Percentiles rank a stretch among this genome's conserved stretches.
Conservation (phyloP, 2,888 invertebrate species). For the Nematopogon swammerdamellus region DNA sequence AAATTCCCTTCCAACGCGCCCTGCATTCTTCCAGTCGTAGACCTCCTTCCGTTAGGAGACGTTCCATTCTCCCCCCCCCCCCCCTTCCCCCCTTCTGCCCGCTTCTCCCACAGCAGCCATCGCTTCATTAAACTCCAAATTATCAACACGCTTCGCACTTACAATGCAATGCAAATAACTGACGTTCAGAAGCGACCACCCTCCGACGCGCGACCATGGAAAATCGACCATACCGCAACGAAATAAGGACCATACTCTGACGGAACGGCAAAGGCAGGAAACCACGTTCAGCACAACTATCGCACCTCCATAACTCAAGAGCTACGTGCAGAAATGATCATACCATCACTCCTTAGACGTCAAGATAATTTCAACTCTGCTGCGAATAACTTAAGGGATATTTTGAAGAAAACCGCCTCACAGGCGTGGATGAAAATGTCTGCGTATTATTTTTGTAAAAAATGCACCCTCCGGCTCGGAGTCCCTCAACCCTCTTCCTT, state of each 20-base stretch:
- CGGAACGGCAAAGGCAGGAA: too few relatives aligned
- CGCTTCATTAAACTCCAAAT: conserved; percentile 53
- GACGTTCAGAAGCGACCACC: conserved; percentile 4
- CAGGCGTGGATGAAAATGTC: conserved; percentile 16
- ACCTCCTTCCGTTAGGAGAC: conserved; percentile 40
- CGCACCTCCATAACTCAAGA: conserved; percentile 30
- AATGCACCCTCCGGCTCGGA: conserved; percentile 27
- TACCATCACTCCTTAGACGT: conserved; percentile 12
- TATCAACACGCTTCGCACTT: conserved; percentile 38
- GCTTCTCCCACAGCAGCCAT: conserved; percentile 18
- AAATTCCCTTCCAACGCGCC: conserved; percentile 41
- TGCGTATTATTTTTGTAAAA: conserved; percentile 29
- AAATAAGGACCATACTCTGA: too few relatives aligned
- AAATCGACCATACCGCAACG: too few relatives aligned
- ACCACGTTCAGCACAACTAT: too few relatives aligned
- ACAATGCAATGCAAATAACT: conserved; percentile 36
- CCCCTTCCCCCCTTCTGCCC: too few relatives aligned
- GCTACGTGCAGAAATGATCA: conserved; percentile 29
- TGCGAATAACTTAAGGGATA: too few relatives aligned
- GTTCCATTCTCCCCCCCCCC: conserved; percentile 12
- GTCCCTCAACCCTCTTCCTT: conserved; percentile 29
- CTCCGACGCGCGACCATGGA: too few relatives aligned
- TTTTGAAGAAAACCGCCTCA: conserved; percentile 6
- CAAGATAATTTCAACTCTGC: too few relatives aligned
- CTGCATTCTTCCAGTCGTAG: conserved; percentile 41